Evolutionary conservation across 92 coral and sea anemone species (phyloP), one percentile per base, ranked within the genome.

Genomic region (Parazoanthus darwini): DNA sequence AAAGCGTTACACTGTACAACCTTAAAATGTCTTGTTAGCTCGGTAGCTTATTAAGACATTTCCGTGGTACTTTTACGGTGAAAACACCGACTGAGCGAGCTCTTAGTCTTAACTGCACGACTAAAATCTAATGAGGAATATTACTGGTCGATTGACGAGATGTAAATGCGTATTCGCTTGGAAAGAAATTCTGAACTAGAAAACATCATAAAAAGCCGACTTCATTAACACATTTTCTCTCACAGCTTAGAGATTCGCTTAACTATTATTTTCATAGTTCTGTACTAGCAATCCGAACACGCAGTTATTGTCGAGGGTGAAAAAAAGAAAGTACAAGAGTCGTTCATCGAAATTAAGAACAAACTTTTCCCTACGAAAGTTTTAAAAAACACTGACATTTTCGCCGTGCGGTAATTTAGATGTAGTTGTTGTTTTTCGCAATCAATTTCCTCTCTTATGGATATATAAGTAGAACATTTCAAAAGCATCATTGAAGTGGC

Each of bases 21-120:
- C 29, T 65, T 46, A 81, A 81, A 81, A 36, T 59, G 74, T 81
- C 48, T 81, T 63, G 73, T 38, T 58, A 56, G 14, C 73, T 42
- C 48, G 15, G 73, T 22, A 81, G 73, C 56, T 81, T 39, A 81
- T 81, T 16, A 81, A 81, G 36, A 81, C 74, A 81, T 81, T 81
- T 81, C 80, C 80, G 80, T 37, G 54, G 80, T 39, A 44, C 25
- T 76, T 79, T 79, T 39, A 23, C 22, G 43, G 25, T 54, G 63
- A 14, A 29, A 56, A 16, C 22, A 13, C 83, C 80, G 80, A 76
- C 80, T 42, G 48, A 16, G 48, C 5, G 35, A 37, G 39, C 80
- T 76, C 26, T 63, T 38, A 81, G 15, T 26, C 56, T 7, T 58
- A 81, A 15, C 85, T 81, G 74, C n/a, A 63, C 26, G 85, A 36